These are phyloP conservation scores for Scylla paramamosain DNA, from an alignment of 1,140 invertebrate genomes.

Conservation along the genomic window DNA sequence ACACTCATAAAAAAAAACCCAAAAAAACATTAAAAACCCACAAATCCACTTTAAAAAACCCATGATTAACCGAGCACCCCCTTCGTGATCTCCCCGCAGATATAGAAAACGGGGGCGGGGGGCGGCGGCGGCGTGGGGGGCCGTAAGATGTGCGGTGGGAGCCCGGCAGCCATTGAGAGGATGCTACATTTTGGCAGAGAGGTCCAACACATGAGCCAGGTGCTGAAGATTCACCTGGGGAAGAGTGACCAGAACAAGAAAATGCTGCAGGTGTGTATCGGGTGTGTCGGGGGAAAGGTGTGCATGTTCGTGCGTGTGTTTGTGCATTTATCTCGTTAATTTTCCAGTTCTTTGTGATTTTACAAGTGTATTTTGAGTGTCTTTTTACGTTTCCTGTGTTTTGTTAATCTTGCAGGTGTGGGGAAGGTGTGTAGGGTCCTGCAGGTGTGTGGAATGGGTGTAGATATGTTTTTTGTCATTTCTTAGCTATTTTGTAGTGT, in stretches of 20 bases:
- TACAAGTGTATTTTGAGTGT: too few relatives aligned
- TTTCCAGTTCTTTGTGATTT: neutral
- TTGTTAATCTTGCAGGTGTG: neutral
- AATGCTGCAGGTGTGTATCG: slow-evolving; percentile 89
- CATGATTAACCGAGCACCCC: too few relatives aligned
- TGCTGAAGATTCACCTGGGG: slow-evolving; percentile 90
- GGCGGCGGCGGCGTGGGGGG: slow-evolving; percentile 34
- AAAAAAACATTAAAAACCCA: too few relatives aligned
- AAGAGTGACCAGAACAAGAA: slow-evolving; percentile 93
- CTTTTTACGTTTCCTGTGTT: too few relatives aligned
- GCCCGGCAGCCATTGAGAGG: slow-evolving; percentile 69
- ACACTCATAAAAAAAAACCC: too few relatives aligned
- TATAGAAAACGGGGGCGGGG: slow-evolving; percentile 41
- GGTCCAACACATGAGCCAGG: slow-evolving; percentile 93
- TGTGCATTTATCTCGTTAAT: neutral
- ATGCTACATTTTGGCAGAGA: slow-evolving; percentile 96
- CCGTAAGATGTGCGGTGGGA: slow-evolving; percentile 70
- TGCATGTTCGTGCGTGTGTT: neutral
- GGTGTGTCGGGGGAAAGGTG: neutral
- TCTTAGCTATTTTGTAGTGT: too few relatives aligned
- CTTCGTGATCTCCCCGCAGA: too few relatives aligned
- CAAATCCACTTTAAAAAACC: too few relatives aligned
- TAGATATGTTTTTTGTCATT: slow-evolving; percentile 66
- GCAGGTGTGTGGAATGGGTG: slow-evolving; percentile 46
- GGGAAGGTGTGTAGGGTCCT: too few relatives aligned